These are phyloP conservation scores for Ophioderma brevispina DNA, from an alignment of 35 echinoderm and acorn worm genomes.

Conservation along the genomic window DNA sequence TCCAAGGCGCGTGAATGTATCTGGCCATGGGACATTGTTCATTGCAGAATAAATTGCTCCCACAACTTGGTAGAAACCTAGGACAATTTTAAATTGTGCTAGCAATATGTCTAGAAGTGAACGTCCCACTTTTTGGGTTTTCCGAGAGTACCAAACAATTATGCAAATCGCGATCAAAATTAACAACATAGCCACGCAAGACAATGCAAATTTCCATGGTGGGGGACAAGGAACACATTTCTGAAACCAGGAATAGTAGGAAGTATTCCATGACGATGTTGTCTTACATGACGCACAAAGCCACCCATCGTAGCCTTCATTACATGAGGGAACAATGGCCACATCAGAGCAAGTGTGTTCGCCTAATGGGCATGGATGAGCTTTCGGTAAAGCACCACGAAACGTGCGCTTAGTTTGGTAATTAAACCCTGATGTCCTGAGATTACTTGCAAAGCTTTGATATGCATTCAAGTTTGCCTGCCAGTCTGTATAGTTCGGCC, in stretches of 20 bases:
- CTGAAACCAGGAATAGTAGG: conserved; percentile 36
- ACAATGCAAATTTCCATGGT: conserved; percentile 11
- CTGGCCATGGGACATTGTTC: conserved; percentile 28
- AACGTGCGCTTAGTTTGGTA: background rate
- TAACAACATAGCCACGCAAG: background rate
- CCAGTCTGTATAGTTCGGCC: background rate
- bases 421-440: too few species aligned
- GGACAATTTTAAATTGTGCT: conserved; percentile 48
- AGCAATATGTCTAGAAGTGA: conserved; percentile 18
- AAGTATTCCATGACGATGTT: background rate
- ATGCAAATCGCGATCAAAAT: background rate
- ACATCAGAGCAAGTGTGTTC: background rate
- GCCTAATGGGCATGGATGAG: background rate
- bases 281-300: conserved; percentile 33
- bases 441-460: conserved; percentile 10
- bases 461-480: conserved; percentile 2
- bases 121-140: background rate
- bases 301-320: conserved; percentile 40
- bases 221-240: conserved; percentile 38
- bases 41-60: conserved; percentile 37
- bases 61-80: conserved; percentile 60
- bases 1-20: conserved; percentile 8
- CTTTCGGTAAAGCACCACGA: background rate
- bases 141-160: conserved; percentile 7
- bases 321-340: background rate